Percentiles rank a stretch among this genome's conserved stretches.
phyloP scores from a whole-genome alignment of 2,113 vertebrate species.

The Synchiropus splendidus region DNA sequence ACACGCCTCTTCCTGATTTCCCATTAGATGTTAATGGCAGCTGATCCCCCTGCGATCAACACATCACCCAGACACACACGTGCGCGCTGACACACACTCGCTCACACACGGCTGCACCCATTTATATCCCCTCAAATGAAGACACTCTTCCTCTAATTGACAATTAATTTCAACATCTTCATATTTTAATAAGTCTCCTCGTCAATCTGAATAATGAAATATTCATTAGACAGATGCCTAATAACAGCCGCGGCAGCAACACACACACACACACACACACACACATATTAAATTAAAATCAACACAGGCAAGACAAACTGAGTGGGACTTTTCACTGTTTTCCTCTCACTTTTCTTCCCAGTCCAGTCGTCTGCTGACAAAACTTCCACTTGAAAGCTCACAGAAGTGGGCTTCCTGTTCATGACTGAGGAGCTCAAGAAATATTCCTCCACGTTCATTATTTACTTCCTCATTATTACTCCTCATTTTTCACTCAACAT shows the following conservation, averaged over 20 bases:
- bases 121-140: constrained; percentile 75
- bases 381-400: no score
- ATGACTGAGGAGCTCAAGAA: no score
- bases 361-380: no score
- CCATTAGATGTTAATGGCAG: constrained; percentile 66
- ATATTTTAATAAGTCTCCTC: constrained; percentile 77
- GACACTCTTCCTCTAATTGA: constrained; percentile 76
- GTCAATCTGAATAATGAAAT: constrained; percentile 76
- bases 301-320: no score
- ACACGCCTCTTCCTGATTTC: constrained; percentile 67
- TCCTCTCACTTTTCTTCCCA: no score
- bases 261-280: constrained; percentile 12
- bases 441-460: no score
- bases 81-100: constrained; percentile 14
- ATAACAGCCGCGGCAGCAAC: constrained; percentile 49
- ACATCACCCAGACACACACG: constrained; percentile 35
- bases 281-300: constrained; percentile 1
- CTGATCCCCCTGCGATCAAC: constrained; percentile 52
- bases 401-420: no score
- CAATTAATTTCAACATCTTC: constrained; percentile 81
- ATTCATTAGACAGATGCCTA: constrained; percentile 73
- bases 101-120: constrained; percentile 38
- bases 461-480: no score
- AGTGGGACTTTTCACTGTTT: no score
- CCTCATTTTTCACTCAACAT: no score